Evolutionary conservation across 2,797 vertebrate species (phyloP).

Genomic region (Falco columbarius): DNA sequence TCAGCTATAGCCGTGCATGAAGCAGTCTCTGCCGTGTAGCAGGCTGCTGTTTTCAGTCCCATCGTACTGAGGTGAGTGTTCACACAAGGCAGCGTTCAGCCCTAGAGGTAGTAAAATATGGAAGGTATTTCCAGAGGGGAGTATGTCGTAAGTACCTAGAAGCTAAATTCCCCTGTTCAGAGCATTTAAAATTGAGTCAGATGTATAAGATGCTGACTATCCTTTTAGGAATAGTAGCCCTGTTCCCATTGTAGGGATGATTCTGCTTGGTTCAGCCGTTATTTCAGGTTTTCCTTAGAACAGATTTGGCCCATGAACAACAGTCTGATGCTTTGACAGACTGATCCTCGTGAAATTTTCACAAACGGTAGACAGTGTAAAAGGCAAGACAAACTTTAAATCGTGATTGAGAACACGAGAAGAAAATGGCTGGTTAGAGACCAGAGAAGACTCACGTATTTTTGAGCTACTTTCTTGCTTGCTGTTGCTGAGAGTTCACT

Average conservation of each 20-base stretch:
- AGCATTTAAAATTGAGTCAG: neutral
- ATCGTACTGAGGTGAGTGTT: accelerated
- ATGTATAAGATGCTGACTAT: neutral
- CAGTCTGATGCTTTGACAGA: neutral
- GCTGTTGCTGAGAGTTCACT: neutral
- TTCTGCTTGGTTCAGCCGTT: neutral
- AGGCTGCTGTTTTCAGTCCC: neutral
- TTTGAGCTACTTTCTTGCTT: neutral
- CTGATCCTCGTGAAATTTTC: neutral
- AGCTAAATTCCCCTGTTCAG: neutral
- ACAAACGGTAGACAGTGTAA: slow-evolving; percentile 18
- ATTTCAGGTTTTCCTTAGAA: neutral
- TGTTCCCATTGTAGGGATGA: neutral
- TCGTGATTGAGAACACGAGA: slow-evolving; percentile 55
- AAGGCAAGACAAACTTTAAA: slow-evolving; percentile 52
- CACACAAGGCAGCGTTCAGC: neutral
- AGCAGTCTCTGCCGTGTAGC: neutral
- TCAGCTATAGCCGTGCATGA: neutral
- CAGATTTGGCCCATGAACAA: neutral
- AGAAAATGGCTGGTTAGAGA: slow-evolving; percentile 50
- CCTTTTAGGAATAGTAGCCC: neutral
- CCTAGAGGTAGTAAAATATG: neutral
- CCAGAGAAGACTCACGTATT: neutral
- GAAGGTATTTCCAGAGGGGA: neutral
- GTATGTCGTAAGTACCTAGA: neutral